Percentiles rank a stretch among this genome's conserved stretches.
Conservation (phyloP, 2,797 vertebrate species). For the Diceros bicornis region DNA sequence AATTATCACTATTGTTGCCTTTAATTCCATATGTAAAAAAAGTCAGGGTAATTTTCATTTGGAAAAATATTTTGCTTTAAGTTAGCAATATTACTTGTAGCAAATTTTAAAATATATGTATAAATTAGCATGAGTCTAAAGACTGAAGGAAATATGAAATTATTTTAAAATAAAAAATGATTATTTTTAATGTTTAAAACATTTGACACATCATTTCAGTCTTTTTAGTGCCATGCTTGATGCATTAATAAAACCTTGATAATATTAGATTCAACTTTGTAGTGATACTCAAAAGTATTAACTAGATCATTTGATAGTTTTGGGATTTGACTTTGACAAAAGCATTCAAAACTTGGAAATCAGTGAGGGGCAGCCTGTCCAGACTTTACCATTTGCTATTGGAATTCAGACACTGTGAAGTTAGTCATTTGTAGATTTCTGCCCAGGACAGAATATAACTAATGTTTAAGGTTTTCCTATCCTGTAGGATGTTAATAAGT, state of each 20-base stretch:
- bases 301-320: neutral
- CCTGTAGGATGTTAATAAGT: neutral
- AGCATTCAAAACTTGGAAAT: neutral
- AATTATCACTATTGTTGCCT: neutral
- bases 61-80: slow-evolving; percentile 5
- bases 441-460: neutral
- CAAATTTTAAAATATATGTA: neutral
- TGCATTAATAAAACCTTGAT: neutral
- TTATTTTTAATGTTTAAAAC: neutral
- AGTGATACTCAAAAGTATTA: neutral
- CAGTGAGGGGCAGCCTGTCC: neutral
- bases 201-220: neutral
- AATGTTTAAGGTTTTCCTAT: neutral
- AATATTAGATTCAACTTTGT: neutral
- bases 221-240: neutral
- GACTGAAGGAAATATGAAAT: neutral
- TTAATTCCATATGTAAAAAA: neutral
- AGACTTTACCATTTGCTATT: neutral
- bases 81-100: neutral
- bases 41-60: neutral
- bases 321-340: neutral
- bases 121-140: neutral
- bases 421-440: neutral
- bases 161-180: neutral
- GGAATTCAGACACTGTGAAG: neutral